Evolutionary conservation across 2,113 vertebrate species (phyloP), one percentile per base, ranked within the genome.

Genomic region (Turnix velox): DNA sequence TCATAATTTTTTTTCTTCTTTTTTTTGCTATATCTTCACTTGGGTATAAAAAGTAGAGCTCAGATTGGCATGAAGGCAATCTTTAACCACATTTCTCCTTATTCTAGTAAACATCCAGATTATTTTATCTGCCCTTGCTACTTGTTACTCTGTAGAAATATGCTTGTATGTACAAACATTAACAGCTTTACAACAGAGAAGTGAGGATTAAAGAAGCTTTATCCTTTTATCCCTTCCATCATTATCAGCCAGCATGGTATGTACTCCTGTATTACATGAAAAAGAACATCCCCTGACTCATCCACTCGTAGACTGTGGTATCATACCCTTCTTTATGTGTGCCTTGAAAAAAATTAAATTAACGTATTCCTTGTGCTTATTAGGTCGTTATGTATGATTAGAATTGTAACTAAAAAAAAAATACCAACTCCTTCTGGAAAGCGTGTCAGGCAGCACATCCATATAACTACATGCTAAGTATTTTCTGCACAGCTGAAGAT

Each of bases 221-320:
- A 91, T 93, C 67, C 79, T 93, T 94, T 94, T 68, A 88, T 85
- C 79, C 87, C 88, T 92, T 76, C 46, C 62, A 69, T 92, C 75
- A 88, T 83, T 85, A 92, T 61, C 71, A 92, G 54, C 40, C 37
- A 76, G 49, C 33, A 48, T 76, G 45, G 49, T 90, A 73, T 69
- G 40, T 83, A 33, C 40, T 88, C 54, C 71, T 82, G 62, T 76
- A 88, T 40, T 85, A 85, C 85, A 90, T 42, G 82, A 90, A 83
- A 84, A 87, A 79, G 79, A 90, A 66, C 81, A 81, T 77, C 51
- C 42, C 15, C 16, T 81, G 42, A 37, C 46, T 92, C 31, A 65
- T 65, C 35, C 31, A 14, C 31, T 8, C 82, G 78, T 90, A 82
- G 48, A 68, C 82, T 72, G 59, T 39, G 37, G 37, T 61, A 46